A percentile compares a stretch with the other conserved stretches of the same genome.
These are phyloP conservation scores for Corythaixoides concolor DNA, from an alignment of 2,113 vertebrate genomes.

Conservation along the genomic window DNA sequence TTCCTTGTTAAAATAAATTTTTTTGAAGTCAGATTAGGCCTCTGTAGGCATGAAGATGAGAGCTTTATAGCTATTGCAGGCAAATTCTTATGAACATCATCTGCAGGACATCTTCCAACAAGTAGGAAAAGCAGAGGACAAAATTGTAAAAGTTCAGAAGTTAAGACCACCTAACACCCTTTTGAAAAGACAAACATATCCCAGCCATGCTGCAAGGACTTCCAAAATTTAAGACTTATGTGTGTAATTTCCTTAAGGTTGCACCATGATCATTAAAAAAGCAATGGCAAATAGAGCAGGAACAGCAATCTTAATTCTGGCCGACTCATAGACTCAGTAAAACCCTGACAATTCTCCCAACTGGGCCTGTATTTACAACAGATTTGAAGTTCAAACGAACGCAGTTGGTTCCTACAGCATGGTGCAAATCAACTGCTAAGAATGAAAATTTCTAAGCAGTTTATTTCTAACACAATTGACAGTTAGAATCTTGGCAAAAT, in stretches of 20 bases:
- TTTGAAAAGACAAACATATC: not conserved
- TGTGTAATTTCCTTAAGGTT: not conserved
- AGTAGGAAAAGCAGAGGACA: not conserved
- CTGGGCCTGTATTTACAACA: rapidly evolving
- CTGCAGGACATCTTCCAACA: not conserved
- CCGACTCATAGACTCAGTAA: not conserved
- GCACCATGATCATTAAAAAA: not conserved
- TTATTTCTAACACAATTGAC: not conserved
- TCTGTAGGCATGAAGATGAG: not conserved
- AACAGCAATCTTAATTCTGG: not conserved
- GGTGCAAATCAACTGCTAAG: not conserved
- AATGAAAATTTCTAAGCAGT: not conserved
- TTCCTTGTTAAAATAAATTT: not conserved
- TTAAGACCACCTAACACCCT: not conserved
- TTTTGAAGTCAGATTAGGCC: not conserved
- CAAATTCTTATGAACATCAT: not conserved
- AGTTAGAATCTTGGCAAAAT: not conserved
- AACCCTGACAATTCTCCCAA: not conserved
- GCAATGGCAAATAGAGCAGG: not conserved
- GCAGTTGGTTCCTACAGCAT: not conserved
- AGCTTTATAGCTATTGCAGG: not conserved
- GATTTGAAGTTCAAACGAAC: not conserved
- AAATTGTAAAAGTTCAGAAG: not conserved
- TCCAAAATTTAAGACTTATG: not conserved
- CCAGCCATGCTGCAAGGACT: not conserved